Base-by-base conservation (phyloP, 2,797 vertebrate genomes). In the Luscinia luscinia region DNA sequence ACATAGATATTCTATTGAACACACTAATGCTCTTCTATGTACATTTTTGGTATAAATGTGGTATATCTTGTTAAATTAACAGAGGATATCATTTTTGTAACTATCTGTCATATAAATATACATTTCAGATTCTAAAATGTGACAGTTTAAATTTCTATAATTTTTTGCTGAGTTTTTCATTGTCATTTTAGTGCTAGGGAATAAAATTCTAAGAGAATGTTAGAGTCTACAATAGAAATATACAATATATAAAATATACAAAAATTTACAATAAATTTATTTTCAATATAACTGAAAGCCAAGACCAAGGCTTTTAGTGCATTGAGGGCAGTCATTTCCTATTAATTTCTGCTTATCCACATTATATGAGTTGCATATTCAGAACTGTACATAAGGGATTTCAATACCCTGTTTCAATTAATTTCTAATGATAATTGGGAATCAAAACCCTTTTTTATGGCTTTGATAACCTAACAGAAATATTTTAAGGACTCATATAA, bases 341-440 rank as follows among this genome's bases (percentile, higher is more conserved):
- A 76, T 92, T 90, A 93, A 94, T 90, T 88, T 90, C 73, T 95
- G 34, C 80, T 94, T 88, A 88, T 86, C 66, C 66, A n/a, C 43
- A 69, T 90, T 49, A 80, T 2, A 6, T 74, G 70, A 88, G 70
- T 59, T 75, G 34, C 41, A 86, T 69, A 68, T 81, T 88, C 75
- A 72, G 52, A 74, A 83, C 22, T 48, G 64, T 77, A 59, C 73
- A 1, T 91, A 78, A 45, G 88, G 93, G 90, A 95, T 87, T 95
- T 88, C 48, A 94, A 84, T 78, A 84, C 76, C 55, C 82, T 41
- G 5, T 89, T 91, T 95, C 92, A 96, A 96, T 95, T 95, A 96
- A 94, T 95, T 96, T 91, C 48, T 91, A 68, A 88, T 91, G 80
- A 90, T 88, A 92, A 92, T 40, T 94, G 89, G 80, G 82, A 94